Conservation (phyloP, 2,888 invertebrate genomes). For the Myopa testacea region DNA sequence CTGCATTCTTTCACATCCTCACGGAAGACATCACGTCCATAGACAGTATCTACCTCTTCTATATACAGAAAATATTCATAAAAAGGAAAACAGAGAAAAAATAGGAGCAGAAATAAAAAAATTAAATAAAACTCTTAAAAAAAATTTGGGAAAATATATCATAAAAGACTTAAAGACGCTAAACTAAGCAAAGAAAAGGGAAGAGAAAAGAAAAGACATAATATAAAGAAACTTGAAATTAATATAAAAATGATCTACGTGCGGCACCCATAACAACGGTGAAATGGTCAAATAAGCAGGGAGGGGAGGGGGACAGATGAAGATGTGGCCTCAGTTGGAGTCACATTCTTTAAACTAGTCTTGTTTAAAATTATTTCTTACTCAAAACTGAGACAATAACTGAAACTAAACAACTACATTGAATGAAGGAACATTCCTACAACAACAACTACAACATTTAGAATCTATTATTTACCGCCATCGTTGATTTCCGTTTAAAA, state of each 20-base stretch:
- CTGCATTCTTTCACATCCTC: slow-evolving; percentile 36
- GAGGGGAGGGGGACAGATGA: no score
- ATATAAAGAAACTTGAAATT: slow-evolving; percentile 6
- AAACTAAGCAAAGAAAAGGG: background rate
- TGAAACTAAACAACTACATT: slow-evolving; percentile 16
- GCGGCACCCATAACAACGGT: slow-evolving; percentile 19
- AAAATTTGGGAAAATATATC: slow-evolving; percentile 38
- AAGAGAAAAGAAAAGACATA: slow-evolving; percentile 7
- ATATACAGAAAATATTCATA: background rate
- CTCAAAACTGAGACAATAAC: slow-evolving; percentile 31
- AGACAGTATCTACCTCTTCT: background rate
- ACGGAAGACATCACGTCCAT: slow-evolving; percentile 29
- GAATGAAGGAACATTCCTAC: slow-evolving; percentile 1
- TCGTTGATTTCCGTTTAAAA: slow-evolving; percentile 31
- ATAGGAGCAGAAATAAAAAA: slow-evolving; percentile 36
- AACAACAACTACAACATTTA: background rate
- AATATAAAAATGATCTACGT: slow-evolving; percentile 21
- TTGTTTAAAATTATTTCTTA: background rate
- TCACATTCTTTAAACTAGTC: no score
- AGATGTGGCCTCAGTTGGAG: background rate
- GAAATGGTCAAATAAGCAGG: background rate
- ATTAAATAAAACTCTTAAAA: slow-evolving; percentile 24
- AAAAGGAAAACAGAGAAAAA: background rate
- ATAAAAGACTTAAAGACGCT: slow-evolving; percentile 18
- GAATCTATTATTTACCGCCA: slow-evolving; percentile 15